A percentile compares a stretch with the other conserved stretches of the same genome.
phyloP scores from a whole-genome alignment of 2,113 vertebrate species.

The Phalacrocorax carbo region DNA sequence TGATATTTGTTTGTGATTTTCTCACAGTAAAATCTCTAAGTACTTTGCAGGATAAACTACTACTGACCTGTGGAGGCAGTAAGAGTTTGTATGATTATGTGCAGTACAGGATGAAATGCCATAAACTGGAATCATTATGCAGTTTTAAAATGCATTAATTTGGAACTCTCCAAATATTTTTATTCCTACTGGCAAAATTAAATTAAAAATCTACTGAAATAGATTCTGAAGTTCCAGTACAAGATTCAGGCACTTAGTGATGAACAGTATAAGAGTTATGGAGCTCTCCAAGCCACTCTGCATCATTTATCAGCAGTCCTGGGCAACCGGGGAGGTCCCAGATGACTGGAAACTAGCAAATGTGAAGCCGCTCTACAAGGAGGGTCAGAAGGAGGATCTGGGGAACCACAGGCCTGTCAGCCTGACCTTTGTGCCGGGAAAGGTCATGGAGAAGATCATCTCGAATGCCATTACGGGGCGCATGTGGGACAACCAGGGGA shows the following conservation, averaged over 20 bases:
- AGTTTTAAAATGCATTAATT: not conserved
- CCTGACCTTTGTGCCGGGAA: no score
- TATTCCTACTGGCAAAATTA: not conserved
- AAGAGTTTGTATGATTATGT: not conserved
- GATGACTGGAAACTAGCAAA: no score
- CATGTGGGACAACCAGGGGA: no score
- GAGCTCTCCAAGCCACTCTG: no score
- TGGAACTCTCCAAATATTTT: not conserved
- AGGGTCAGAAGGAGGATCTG: no score
- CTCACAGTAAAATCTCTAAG: not conserved
- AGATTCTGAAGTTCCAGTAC: not conserved
- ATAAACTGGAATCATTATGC: not conserved
- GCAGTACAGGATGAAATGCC: not conserved
- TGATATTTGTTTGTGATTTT: not conserved
- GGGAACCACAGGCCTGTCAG: no score
- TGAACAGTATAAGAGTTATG: not conserved
- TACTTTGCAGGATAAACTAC: not conserved
- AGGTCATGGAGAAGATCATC: no score
- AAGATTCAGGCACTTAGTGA: not conserved
- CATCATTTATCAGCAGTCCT: no score
- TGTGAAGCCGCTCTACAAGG: no score
- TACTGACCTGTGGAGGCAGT: not conserved
- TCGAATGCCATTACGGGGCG: no score
- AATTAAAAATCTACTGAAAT: not conserved
- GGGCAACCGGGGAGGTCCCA: no score